phyloP scores from a whole-genome alignment of 1,140 invertebrate species.

The Battus philenor region DNA sequence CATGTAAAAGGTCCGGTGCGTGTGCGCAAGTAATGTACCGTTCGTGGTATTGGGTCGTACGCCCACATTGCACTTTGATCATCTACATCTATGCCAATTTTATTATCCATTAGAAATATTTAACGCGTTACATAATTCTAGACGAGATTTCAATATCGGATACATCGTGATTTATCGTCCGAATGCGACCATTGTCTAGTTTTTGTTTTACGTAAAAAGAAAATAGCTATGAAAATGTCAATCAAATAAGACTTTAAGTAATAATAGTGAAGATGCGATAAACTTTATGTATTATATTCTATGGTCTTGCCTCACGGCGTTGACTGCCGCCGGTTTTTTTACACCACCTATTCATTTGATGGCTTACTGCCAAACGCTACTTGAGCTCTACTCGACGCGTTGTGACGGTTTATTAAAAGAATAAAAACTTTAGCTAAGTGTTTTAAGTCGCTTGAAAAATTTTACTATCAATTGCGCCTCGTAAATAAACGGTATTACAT shows the following conservation, averaged over 20 bases:
- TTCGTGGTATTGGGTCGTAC: constrained; percentile 66
- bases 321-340: constrained; percentile 21
- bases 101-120: constrained; percentile 65
- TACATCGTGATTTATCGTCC: too few species aligned
- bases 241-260: too few species aligned
- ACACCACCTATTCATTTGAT: constrained; percentile 24
- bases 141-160: too few species aligned
- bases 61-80: constrained; percentile 73
- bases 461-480: constrained; percentile 3
- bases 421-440: constrained; percentile 21
- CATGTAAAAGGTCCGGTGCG: constrained; percentile 50
- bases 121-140: constrained; percentile 46
- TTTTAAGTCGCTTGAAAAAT: constrained; percentile 9
- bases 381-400: constrained; percentile 25
- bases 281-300: too few species aligned
- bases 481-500: constrained; percentile 17
- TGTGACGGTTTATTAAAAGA: constrained; percentile 17
- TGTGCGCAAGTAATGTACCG: constrained; percentile 46
- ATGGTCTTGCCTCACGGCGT: background rate
- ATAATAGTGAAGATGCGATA: too few species aligned
- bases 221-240: too few species aligned
- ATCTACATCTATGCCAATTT: constrained; percentile 70
- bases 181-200: too few species aligned
- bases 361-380: constrained; percentile 32
- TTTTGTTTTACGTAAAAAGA: too few species aligned